phyloP scores from a whole-genome alignment of 2,797 vertebrate genomes.

The Catharus ustulatus region DNA sequence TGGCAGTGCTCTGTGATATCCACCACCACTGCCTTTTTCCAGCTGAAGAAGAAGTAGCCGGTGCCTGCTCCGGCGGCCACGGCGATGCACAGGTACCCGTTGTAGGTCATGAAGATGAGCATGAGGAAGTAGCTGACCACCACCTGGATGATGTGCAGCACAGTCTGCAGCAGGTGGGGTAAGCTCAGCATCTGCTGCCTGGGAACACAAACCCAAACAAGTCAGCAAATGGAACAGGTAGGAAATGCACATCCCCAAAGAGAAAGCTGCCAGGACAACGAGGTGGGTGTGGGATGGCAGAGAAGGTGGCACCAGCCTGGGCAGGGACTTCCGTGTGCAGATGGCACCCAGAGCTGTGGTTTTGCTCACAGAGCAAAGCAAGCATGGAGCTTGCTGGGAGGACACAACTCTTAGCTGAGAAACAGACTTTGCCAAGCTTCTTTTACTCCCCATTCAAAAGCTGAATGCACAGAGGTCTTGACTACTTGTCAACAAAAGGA shows the following conservation, averaged over 20 bases:
- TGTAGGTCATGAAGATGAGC: slow-evolving; percentile 99
- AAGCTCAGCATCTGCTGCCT: slow-evolving; percentile 95
- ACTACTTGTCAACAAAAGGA: neutral
- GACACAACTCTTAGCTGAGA: neutral
- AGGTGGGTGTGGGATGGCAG: neutral
- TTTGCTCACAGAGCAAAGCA: neutral
- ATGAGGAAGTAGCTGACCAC: slow-evolving; percentile 97
- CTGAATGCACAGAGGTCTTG: neutral
- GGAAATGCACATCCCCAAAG: neutral
- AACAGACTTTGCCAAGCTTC: neutral
- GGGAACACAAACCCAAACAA: slow-evolving; percentile 13
- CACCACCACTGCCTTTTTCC: slow-evolving; percentile 96
- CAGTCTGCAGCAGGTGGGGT: slow-evolving; percentile 89
- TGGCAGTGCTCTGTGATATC: slow-evolving; percentile 99
- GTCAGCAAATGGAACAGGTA: neutral
- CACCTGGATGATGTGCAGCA: slow-evolving; percentile 93
- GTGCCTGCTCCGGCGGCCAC: slow-evolving; percentile 89
- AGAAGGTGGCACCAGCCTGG: neutral
- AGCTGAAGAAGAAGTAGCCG: slow-evolving; percentile 98
- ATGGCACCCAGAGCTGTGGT: neutral
- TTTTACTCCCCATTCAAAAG: neutral
- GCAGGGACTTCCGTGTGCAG: neutral
- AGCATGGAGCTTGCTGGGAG: neutral
- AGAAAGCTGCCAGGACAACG: neutral
- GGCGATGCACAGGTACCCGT: slow-evolving; percentile 94